Base-by-base conservation (phyloP, 2,888 invertebrate species). In the Mesopsocus fuscifrons region DNA sequence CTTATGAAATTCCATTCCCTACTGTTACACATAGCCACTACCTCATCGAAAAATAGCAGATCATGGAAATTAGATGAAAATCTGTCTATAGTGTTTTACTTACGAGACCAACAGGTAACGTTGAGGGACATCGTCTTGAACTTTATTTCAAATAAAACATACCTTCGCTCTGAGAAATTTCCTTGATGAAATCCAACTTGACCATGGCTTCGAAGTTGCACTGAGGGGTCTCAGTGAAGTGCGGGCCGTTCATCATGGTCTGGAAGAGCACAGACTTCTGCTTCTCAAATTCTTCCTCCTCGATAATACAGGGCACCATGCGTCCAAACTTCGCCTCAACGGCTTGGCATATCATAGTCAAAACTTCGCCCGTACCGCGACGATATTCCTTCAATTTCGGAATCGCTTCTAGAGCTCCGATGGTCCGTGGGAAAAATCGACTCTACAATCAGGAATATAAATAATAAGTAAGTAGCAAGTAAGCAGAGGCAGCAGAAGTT, bases 311-410 rank as follows among this genome's bases (percentile, higher is more conserved):
- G 1, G 83, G 77, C 31, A 64, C 63, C 52, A 77, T 59, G 35
- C 82, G 71, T 1, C 84, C 84, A 57, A 72, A 76, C 54, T 72
- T 73, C 55, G 74, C 71, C 59, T 83, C 82, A 52, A 85, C 76
- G 46, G 74, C 73, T 58, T 75, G 71, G 43, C 73, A 71, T 48
- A 74, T 60, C 53, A 62, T 59, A 51, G 59, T 56, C 45, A 62
- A 59, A 47, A 64, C 61, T 51, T 61, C 59, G 46, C 58, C 57
- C 42, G 61, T 58, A 35, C 61, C 63, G 46, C 59, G 59, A 50
- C 60, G 61, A 51, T 59, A 61, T 51, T 72, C 72, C 41, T 65
- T 60, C 41, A 71, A 70, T 52, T 67, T 64, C 53, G 71, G 71
- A 57, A 72, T 72, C 41, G 74, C 72, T 31, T 65, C 63, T 45